Conservation (phyloP, 2,113 vertebrate genomes). For the Rhabdornis inornatus region DNA sequence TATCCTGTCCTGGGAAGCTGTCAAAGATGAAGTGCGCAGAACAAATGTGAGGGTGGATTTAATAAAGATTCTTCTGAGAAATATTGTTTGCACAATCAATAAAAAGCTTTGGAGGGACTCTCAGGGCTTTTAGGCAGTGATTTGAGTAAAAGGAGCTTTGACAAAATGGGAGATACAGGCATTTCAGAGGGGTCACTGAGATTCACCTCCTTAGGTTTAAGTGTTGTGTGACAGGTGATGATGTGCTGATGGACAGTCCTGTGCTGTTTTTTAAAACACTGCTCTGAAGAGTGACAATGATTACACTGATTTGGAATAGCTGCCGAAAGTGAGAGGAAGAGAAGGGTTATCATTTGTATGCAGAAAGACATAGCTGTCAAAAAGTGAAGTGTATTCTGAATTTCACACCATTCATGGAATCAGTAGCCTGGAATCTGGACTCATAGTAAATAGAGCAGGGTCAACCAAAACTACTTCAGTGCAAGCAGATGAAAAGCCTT, state of each 20-base stretch:
- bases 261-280: not conserved
- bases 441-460: not conserved
- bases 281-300: not conserved
- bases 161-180: not conserved
- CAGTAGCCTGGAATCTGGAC: not conserved
- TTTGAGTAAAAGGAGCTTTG: not conserved
- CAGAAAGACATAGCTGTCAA: not conserved
- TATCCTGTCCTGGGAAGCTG: not conserved
- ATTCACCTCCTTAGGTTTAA: not conserved
- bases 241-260: not conserved
- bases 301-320: not conserved
- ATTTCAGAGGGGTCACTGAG: not conserved
- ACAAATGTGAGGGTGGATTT: not conserved
- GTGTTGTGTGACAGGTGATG: not conserved
- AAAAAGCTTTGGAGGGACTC: not conserved
- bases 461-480: not conserved
- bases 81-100: not conserved
- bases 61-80: not conserved
- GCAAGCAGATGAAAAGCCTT: not conserved
- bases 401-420: not conserved
- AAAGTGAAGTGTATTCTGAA: not conserved
- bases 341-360: not conserved
- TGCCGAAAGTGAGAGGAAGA: not conserved
- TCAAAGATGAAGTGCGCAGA: not conserved
- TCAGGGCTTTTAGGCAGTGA: not conserved